Evolutionary conservation across 1,140 invertebrate genomes (phyloP), one percentile per base, ranked within the genome.

Genomic region (Sycobia sp.): DNA sequence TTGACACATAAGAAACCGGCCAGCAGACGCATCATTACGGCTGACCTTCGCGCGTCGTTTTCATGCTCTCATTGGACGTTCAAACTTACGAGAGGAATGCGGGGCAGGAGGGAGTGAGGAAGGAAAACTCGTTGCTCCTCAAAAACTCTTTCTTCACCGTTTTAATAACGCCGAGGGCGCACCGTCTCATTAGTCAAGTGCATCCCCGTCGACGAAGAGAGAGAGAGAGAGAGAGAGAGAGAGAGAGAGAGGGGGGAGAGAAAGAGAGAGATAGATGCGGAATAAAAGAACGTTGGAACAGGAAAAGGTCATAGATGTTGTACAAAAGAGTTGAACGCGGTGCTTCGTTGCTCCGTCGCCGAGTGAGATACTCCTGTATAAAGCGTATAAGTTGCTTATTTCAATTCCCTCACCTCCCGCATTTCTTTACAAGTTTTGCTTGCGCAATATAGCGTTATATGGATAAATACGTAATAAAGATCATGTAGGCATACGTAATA

Each of bases 1-100:
- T 80, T 82, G 80, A 82, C 79, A 81, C 81, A 82, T 82, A 82
- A 82, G 80, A 81, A 82, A 78, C 73, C 73, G 75, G 75, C 74
- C 76, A n/a, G 74, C 76, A 79, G 76, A 69, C 76, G 75, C 81
- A 79, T 82, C 78, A 82, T 82, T 82, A 82, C 76, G 76, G 29
- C 29, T 32, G 10, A 7, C 47, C 46, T 14, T 60, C 47, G 23
- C 25, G 46, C 29, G 27, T 47, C 25, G 46, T 47, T 27, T 29
- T 27, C 25, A n/a, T n/a, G n/a, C n/a, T n/a, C n/a, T n/a, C n/a
- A n/a, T n/a, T n/a, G n/a, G n/a, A n/a, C n/a, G n/a, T n/a, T n/a
- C n/a, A n/a, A n/a, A n/a, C n/a, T n/a, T n/a, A 10, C 71, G 74
- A 73, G 22, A 44, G 68, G 69, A 75, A 74, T 73, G 72, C 70